Evolutionary conservation across 1,140 invertebrate species (phyloP).

Genomic region (Macrobrachium rosenbergii): DNA sequence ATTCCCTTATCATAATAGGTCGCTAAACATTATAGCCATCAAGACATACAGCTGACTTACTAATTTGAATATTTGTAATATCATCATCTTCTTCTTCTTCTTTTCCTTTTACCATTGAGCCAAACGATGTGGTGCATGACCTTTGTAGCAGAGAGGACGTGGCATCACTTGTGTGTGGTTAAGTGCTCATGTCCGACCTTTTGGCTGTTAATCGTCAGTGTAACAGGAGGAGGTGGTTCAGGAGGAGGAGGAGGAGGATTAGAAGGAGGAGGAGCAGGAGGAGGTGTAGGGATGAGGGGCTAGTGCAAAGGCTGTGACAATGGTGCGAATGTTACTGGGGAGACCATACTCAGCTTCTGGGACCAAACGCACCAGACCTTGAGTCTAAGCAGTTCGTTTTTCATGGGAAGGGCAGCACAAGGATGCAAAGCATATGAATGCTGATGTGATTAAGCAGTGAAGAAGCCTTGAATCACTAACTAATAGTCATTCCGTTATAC

Average conservation of each 20-base stretch:
- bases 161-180: conserved; percentile 7
- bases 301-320: neutral
- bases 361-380: too few relatives aligned
- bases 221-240: neutral
- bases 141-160: neutral
- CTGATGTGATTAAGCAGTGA: too few relatives aligned
- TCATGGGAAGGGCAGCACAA: too few relatives aligned
- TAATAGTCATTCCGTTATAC: too few relatives aligned
- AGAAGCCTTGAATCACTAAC: too few relatives aligned
- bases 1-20: conserved; percentile 16
- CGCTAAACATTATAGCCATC: conserved; percentile 27
- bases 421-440: too few relatives aligned
- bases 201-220: conserved; percentile 8
- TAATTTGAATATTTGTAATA: too few relatives aligned
- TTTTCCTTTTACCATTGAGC: neutral
- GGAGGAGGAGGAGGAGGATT: neutral
- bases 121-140: neutral
- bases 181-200: conserved; percentile 6
- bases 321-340: neutral
- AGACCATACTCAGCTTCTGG: too few relatives aligned
- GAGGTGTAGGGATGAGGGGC: neutral
- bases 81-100: too few relatives aligned
- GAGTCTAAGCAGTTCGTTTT: too few relatives aligned
- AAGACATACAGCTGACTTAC: conserved; percentile 21
- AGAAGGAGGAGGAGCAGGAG: neutral